Conservation (phyloP, 2,888 invertebrate species). For the Aspidapion aeneum region DNA sequence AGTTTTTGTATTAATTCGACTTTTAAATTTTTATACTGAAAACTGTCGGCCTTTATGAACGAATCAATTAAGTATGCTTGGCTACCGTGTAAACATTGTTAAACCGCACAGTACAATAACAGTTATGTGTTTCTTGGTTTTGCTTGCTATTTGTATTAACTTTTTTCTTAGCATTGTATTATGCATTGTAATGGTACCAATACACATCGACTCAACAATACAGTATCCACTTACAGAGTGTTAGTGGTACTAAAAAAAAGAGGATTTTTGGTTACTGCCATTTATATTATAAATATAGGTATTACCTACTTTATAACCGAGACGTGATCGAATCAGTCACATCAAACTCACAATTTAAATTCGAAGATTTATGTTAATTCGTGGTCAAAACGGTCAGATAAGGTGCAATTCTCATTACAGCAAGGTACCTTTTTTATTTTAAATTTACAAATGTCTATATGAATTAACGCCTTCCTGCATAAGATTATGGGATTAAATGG, state of each 20-base stretch:
- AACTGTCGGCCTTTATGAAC: no score
- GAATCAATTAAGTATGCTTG: background rate
- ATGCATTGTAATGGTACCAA: background rate
- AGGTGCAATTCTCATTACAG: background rate
- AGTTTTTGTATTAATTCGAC: no score
- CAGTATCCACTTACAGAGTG: no score
- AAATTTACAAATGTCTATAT: background rate
- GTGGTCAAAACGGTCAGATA: no score
- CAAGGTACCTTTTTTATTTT: background rate
- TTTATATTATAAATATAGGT: no score
- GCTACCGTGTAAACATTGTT: background rate
- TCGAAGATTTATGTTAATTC: background rate
- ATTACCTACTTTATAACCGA: no score
- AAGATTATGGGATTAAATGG: background rate
- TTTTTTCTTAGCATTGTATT: background rate
- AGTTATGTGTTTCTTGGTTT: background rate
- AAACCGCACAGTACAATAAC: background rate
- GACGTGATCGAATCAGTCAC: background rate
- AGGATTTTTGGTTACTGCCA: no score
- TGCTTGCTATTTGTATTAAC: background rate
- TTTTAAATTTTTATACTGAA: no score
- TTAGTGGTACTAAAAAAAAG: no score
- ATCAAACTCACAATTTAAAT: background rate
- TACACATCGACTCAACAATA: background rate
- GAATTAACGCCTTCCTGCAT: background rate